phyloP scores from a whole-genome alignment of 2,888 invertebrate genomes.

The Celastrina argiolus region DNA sequence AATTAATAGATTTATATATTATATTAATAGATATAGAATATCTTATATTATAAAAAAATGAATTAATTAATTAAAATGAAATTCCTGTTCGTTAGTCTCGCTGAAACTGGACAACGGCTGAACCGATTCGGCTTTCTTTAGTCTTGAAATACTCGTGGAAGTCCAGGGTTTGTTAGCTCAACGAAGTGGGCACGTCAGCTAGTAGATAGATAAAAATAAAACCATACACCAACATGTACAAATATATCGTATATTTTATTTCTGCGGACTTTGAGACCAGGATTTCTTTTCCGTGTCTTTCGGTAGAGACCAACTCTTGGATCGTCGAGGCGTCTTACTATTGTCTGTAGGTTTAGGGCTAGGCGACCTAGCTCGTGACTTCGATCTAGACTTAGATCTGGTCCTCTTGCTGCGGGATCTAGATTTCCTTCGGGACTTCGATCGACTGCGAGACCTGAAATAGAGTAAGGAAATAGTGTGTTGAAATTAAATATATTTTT shows the following conservation, averaged over 20 bases:
- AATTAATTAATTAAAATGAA: too few relatives aligned
- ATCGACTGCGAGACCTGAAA: slow-evolving; percentile 56
- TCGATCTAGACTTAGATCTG: slow-evolving; percentile 42
- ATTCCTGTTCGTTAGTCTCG: too few relatives aligned
- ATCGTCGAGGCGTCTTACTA: slow-evolving; percentile 41
- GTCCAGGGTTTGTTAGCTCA: too few relatives aligned
- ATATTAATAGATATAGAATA: too few relatives aligned
- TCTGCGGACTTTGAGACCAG: slow-evolving; percentile 74
- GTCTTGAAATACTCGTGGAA: too few relatives aligned
- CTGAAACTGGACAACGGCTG: too few relatives aligned
- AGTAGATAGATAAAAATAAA: too few relatives aligned
- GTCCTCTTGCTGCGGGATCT: slow-evolving; percentile 44
- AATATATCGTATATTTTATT: slow-evolving; percentile 34
- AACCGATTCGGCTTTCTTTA: too few relatives aligned
- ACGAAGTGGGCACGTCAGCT: too few relatives aligned
- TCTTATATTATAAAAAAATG: too few relatives aligned
- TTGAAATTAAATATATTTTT: too few relatives aligned
- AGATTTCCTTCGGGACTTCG: slow-evolving; percentile 47
- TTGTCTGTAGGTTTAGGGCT: slow-evolving; percentile 25
- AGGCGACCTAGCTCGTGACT: slow-evolving; percentile 38
- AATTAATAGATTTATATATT: too few relatives aligned
- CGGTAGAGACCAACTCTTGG: slow-evolving; percentile 81
- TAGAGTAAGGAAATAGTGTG: background rate
- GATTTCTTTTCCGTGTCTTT: slow-evolving; percentile 69
- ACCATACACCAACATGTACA: slow-evolving; percentile 26